These are phyloP conservation scores for Eulemur albifrons DNA, from an alignment of 2,797 vertebrate species.

Conservation along the genomic window DNA sequence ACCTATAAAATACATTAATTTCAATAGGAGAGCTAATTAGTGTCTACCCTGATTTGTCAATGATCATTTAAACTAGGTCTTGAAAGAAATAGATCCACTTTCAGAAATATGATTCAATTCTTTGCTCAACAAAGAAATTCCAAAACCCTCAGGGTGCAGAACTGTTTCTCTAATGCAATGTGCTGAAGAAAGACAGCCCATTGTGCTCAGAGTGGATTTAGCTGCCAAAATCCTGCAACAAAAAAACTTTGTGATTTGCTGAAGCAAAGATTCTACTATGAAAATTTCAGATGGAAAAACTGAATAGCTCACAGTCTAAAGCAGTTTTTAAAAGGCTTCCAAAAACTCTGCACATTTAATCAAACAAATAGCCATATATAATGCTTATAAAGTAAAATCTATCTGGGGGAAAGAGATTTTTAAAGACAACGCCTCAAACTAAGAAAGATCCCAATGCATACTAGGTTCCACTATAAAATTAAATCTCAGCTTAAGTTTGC, in stretches of 20 bases:
- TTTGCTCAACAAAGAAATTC: constrained; percentile 73
- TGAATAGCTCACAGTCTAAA: constrained; percentile 46
- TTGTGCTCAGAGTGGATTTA: constrained; percentile 53
- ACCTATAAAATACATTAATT: constrained; percentile 47
- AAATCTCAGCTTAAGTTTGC: constrained; percentile 63
- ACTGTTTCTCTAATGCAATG: constrained; percentile 70
- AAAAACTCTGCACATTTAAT: constrained; percentile 52
- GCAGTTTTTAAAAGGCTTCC: constrained; percentile 45
- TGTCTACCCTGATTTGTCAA: constrained; percentile 58
- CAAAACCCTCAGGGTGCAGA: constrained; percentile 41
- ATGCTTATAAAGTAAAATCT: constrained; percentile 57
- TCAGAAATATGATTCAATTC: constrained; percentile 62
- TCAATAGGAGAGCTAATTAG: constrained; percentile 47
- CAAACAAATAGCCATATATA: constrained; percentile 58
- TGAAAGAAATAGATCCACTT: constrained; percentile 56
- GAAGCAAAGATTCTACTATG: constrained; percentile 23
- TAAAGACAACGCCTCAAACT: constrained; percentile 40
- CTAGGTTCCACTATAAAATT: constrained; percentile 57
- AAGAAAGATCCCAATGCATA: constrained; percentile 34
- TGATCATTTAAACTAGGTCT: constrained; percentile 43
- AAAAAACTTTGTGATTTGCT: constrained; percentile 23
- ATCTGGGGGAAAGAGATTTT: not conserved
- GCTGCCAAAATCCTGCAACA: constrained; percentile 25
- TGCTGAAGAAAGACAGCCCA: constrained; percentile 71
- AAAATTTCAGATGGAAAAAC: constrained; percentile 70